These are phyloP conservation scores for Pachyseris speciosa DNA, from an alignment of 64 coral and sea anemone species.

Conservation along the genomic window DNA sequence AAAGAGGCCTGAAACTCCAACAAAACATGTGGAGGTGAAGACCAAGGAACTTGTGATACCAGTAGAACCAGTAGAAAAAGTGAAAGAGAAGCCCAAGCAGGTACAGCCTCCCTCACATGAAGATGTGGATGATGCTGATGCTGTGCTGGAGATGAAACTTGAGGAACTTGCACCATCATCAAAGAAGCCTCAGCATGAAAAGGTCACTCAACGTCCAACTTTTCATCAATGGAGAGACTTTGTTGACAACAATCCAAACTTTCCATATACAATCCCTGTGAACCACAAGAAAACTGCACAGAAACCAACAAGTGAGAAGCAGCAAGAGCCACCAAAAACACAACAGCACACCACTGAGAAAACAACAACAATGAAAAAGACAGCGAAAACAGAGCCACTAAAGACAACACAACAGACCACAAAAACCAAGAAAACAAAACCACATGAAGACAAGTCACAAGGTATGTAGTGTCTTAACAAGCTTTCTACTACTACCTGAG, in stretches of 20 bases:
- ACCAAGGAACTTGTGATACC: not conserved
- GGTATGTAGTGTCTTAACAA: not conserved
- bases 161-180: constrained; percentile 20
- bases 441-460: constrained; percentile 3
- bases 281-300: not conserved
- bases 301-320: constrained; percentile 21
- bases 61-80: not conserved
- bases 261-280: constrained; percentile 29
- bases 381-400: constrained; percentile 4
- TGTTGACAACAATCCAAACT: constrained; percentile 90
- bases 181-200: not conserved
- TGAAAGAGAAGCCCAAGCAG: not conserved
- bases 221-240: constrained; percentile 80
- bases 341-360: not conserved
- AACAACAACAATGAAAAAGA: not conserved
- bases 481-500: too few relatives aligned
- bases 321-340: not conserved
- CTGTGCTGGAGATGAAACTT: constrained; percentile 8
- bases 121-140: not conserved
- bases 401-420: not conserved
- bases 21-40: not conserved
- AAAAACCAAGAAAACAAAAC: not conserved
- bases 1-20: not conserved
- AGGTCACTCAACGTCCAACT: constrained; percentile 3
- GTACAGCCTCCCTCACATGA: not conserved